Evolutionary conservation across 2,888 invertebrate genomes (phyloP), one percentile per base, ranked within the genome.

Genomic region (Leptopilina drosophilae): DNA sequence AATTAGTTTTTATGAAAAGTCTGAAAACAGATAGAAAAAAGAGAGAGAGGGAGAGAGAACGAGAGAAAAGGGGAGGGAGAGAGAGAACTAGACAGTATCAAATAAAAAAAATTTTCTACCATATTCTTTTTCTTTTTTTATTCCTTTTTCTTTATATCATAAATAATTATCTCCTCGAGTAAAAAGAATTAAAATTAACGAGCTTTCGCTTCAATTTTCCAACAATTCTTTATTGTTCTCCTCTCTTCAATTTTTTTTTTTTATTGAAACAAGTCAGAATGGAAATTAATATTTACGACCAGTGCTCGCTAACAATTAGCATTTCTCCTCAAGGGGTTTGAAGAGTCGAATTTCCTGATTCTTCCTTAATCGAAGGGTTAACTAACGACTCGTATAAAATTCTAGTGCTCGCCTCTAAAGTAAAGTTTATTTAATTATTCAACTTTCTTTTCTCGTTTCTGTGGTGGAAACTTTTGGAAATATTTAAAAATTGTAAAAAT

Each of bases 1-100:
- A 86, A 86, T 85, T 85, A 84, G 81, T 83, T 83, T 83, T 83
- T 83, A 82, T 82, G 78, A 84, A 82, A 81, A 76, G 64, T 14
- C 26, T 69, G 6, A 7, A 69, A 26, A 42, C 8, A 42, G 42
- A 42, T 42, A 42, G 8, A 42, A 7, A 42, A 8, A n/a, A n/a
- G n/a, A n/a, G n/a, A n/a, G n/a, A n/a, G n/a, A 42, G 42, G 6
- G 42, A 42, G 8, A 42, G 26, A 42, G 6, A 7, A 42, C 7
- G 8, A 42, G 42, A 42, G 42, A 42, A 42, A 8, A 69, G n/a
- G 49, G 26, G 15, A 67, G 26, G 8, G 12, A 56, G 56, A 56
- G 33, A 33, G 5, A 33, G 33, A 33, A 33, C 33, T 33, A 2
- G 33, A 33, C 33, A 33, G 42, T 42, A 8, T 73, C 53, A 33